Base-by-base conservation (phyloP, 2,888 invertebrate species). In the Linnaemya vulpina region DNA sequence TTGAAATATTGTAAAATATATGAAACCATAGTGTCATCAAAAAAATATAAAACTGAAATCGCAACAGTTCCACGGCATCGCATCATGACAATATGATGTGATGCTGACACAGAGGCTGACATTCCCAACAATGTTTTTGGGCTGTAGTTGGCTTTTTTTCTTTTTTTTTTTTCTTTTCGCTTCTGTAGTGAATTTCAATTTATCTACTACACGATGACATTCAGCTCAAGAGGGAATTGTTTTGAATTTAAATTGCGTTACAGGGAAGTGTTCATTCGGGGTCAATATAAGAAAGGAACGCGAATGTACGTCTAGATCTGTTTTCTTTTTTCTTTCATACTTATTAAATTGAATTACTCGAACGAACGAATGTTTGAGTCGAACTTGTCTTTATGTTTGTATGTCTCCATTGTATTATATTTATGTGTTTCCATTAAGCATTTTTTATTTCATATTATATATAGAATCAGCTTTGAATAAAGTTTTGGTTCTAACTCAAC, bases 101-200 rank as follows among this genome's bases (percentile, higher is more conserved):
- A 53, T 71, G 81, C 74, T 85, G 84, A 82, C 84, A 82, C 70
- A 81, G 81, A 70, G 82, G 75, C 74, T 82, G 84, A 85, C 84
- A 84, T 85, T 85, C 35, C 25, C 30, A n/a, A 43, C 30, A 43
- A 77, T 67, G 30, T 46, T 62, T 63, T 82, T 60, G 5, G 4
- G 4, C 9, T 35, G 35, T 35, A 4, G 30, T 13, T 35, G 40
- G 43, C 3, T 15, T 25, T 30, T 49, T 55, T 9, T 53, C 30
- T 55, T 10, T 58, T 11, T 10, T 40, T n/a, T 62, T 17, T 51
- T n/a, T 49, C 49, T 15, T 25, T 77, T 38, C 20, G 15, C 25
- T 63, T 62, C 43, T 49, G 17, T 20, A 20, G 15, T 35, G 53
- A 83, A 77, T 77, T 83, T 83, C 62, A 83, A 73, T 73, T 73